Percentiles rank a stretch among this genome's conserved stretches.
phyloP scores from a whole-genome alignment of 2,113 vertebrate species.

The Protomyctophum bolini region DNA sequence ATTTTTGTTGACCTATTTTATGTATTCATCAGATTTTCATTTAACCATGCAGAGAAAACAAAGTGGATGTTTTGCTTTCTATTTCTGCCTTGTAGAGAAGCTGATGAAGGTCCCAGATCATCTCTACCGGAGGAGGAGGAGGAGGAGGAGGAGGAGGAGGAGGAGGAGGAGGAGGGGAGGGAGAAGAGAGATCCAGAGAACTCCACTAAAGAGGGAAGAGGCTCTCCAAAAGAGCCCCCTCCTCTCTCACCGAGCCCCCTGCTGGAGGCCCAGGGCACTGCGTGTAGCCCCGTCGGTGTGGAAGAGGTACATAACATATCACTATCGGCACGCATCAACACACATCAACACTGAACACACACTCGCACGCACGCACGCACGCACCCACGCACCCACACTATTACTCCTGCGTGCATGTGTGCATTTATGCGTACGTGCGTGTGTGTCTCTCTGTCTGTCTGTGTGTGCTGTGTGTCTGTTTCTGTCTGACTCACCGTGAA shows the following conservation, averaged over 20 bases:
- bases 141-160: slow-evolving; percentile 22
- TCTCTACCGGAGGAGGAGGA: slow-evolving; percentile 13
- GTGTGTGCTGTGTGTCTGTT: background rate
- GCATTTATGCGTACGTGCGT: background rate
- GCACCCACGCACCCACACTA: background rate
- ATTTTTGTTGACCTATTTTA: slow-evolving; percentile 10
- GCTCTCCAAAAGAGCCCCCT: slow-evolving; percentile 5
- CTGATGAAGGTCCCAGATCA: slow-evolving; percentile 2
- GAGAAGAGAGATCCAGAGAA: slow-evolving; percentile 19
- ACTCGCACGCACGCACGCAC: background rate
- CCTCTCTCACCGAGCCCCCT: background rate
- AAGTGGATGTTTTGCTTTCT: background rate
- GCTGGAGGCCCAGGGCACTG: slow-evolving; percentile 17
- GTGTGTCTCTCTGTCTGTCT: background rate
- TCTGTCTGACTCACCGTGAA: background rate
- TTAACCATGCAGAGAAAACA: background rate
- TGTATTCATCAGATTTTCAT: background rate
- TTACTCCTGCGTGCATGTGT: background rate
- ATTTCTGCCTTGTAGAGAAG: slow-evolving; percentile 40
- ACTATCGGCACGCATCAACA: too few species aligned
- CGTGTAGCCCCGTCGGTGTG: slow-evolving; percentile 39
- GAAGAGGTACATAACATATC: slow-evolving; percentile 77
- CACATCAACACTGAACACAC: too few species aligned
- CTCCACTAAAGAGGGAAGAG: slow-evolving; percentile 10
- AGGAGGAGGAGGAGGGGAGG: slow-evolving; percentile 13